A percentile compares a stretch with the other conserved stretches of the same genome.
Evolutionary conservation across 2,888 invertebrate species (phyloP).

Genomic region (Andrena haemorrhoa): DNA sequence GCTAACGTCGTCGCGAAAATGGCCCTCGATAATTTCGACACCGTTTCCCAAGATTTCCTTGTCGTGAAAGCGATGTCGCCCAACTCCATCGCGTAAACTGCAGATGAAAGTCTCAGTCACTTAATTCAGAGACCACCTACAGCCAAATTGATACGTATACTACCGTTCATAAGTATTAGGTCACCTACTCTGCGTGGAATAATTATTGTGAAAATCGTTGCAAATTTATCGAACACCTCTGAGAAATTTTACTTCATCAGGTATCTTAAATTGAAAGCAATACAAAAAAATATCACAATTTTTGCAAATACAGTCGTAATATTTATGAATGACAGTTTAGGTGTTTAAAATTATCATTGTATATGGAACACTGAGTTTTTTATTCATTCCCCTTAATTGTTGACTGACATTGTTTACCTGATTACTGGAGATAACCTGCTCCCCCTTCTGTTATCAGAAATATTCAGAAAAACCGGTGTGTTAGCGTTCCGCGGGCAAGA

Average conservation of each 20-base stretch:
- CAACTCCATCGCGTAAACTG: background rate
- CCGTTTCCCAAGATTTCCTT: slow-evolving; percentile 36
- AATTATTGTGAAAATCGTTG: too few species aligned
- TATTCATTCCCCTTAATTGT: background rate
- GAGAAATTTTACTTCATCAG: too few species aligned
- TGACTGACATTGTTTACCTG: background rate
- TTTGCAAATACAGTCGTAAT: too few species aligned
- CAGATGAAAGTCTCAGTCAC: background rate
- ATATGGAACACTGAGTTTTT: background rate
- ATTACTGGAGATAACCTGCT: background rate
- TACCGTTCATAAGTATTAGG: too few species aligned
- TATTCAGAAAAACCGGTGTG: background rate
- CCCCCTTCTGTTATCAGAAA: background rate
- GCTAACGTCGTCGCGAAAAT: slow-evolving; percentile 72
- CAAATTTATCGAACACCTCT: too few species aligned
- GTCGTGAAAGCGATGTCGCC: background rate
- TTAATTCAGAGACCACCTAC: too few species aligned
- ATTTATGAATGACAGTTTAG: too few species aligned
- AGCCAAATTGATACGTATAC: too few species aligned
- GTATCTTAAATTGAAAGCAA: too few species aligned
- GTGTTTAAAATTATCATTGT: too few species aligned
- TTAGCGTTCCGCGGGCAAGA: slow-evolving; percentile 47
- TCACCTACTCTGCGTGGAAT: too few species aligned
- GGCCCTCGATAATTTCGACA: slow-evolving; percentile 48
- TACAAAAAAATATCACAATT: too few species aligned